Percentiles rank a stretch among this genome's conserved stretches.
Evolutionary conservation across 1,140 invertebrate species (phyloP).

Genomic region (Leptopilina clavipes): DNA sequence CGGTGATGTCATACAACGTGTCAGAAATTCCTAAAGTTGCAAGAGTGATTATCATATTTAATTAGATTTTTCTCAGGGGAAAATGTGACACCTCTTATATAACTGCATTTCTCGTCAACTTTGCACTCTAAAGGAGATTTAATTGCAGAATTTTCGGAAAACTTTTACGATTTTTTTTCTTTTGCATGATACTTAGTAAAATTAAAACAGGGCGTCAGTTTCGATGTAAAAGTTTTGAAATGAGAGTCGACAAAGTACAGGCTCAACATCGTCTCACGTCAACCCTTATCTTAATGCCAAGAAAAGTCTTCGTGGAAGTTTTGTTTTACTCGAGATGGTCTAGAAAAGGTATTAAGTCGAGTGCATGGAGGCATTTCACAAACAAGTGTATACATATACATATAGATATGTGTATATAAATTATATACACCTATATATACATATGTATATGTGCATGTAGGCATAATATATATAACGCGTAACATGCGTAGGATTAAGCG

Average conservation of each 20-base stretch:
- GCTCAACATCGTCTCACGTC: constrained; percentile 23
- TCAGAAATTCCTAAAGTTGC: too few relatives aligned
- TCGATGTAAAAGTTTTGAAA: constrained; percentile 9
- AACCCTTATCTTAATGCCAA: neutral
- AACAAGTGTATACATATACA: neutral
- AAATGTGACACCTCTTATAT: too few relatives aligned
- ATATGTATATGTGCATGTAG: too few relatives aligned
- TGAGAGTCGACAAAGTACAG: constrained; percentile 13
- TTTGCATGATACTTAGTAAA: neutral
- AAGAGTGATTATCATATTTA: too few relatives aligned
- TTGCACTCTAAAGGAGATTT: too few relatives aligned
- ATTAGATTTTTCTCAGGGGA: too few relatives aligned
- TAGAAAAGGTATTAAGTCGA: constrained; percentile 9
- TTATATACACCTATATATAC: too few relatives aligned
- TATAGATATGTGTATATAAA: too few relatives aligned
- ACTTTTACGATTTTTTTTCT: neutral
- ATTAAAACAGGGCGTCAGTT: constrained; percentile 20
- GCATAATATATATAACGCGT: neutral
- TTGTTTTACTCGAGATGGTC: constrained; percentile 9
- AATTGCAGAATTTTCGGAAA: too few relatives aligned
- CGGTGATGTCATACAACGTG: too few relatives aligned
- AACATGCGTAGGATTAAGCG: constrained; percentile 23
- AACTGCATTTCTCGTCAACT: too few relatives aligned
- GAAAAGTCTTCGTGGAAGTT: constrained; percentile 4
- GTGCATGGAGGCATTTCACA: constrained; percentile 8